phyloP scores from a whole-genome alignment of 2,113 vertebrate species.

The Oreocharis arfaki region DNA sequence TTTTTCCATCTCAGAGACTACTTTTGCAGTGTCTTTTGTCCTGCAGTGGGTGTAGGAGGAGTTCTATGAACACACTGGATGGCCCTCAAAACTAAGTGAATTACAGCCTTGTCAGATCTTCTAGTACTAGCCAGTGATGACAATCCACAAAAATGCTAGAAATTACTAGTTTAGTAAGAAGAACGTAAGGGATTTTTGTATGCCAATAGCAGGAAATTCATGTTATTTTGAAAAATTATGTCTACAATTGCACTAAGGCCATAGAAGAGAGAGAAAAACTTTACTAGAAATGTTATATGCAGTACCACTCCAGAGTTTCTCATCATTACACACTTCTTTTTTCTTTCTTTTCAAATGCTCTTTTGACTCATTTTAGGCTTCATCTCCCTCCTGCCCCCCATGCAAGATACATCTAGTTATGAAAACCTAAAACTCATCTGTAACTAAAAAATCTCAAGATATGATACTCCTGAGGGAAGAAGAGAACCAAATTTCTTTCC shows the following conservation, averaged over 20 bases:
- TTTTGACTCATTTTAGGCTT: not conserved
- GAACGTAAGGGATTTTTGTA: not conserved
- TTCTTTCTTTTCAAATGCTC: not conserved
- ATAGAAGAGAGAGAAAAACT: not conserved
- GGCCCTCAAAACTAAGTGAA: not conserved
- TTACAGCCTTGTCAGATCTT: not conserved
- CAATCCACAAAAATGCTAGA: not conserved
- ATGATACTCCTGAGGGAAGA: not conserved
- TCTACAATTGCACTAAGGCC: not conserved
- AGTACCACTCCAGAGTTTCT: not conserved
- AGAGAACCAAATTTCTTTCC: not conserved
- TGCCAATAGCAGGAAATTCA: not conserved
- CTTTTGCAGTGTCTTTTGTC: not conserved
- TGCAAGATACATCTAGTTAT: not conserved
- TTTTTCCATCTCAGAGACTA: not conserved
- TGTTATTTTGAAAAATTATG: not conserved
- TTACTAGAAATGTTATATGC: not conserved
- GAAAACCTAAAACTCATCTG: not conserved
- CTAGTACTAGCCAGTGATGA: not conserved
- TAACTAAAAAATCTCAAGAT: not conserved
- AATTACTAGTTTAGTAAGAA: not conserved
- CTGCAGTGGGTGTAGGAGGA: not conserved
- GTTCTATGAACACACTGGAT: not conserved
- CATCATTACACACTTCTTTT: not conserved
- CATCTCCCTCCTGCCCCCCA: fast-evolving